Percentiles rank a stretch among this genome's conserved stretches.
These are phyloP conservation scores for Trichonephila clavipes DNA, from an alignment of 1,140 invertebrate genomes.

Conservation along the genomic window DNA sequence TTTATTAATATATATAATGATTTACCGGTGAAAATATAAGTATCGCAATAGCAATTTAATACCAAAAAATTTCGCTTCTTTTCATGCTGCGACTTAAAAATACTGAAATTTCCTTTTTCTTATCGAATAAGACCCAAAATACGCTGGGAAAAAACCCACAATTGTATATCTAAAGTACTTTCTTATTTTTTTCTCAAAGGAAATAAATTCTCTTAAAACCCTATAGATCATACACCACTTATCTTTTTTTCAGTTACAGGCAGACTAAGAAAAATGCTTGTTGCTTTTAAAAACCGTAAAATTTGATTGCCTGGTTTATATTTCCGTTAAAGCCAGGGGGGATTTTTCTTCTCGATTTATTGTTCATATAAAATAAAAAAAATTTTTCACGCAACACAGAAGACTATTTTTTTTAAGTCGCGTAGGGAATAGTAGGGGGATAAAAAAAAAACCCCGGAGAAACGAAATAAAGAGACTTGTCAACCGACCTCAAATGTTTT, in stretches of 20 bases:
- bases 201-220: slow-evolving; percentile 16
- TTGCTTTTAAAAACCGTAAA: slow-evolving; percentile 69
- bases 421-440: neutral
- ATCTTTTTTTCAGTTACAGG: neutral
- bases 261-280: neutral
- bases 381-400: slow-evolving; percentile 17
- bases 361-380: slow-evolving; percentile 47
- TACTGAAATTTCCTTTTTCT: too few relatives aligned
- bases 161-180: neutral
- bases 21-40: too few relatives aligned
- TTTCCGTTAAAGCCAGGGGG: slow-evolving; percentile 56
- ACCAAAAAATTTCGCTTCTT: too few relatives aligned
- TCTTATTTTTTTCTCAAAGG: neutral
- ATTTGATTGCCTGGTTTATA: slow-evolving; percentile 66
- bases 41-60: too few relatives aligned
- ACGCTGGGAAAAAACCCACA: neutral
- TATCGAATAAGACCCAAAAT: neutral
- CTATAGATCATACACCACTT: slow-evolving; percentile 40
- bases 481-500: slow-evolving; percentile 75
- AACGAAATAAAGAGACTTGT: slow-evolving; percentile 68
- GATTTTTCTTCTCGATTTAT: slow-evolving; percentile 66
- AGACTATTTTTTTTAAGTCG: slow-evolving; percentile 39
- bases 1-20: too few relatives aligned
- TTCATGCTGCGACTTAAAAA: too few relatives aligned
- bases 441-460: too few relatives aligned